Base-by-base conservation (phyloP, 2,888 invertebrate genomes). In the Dichetophora obliterata region DNA sequence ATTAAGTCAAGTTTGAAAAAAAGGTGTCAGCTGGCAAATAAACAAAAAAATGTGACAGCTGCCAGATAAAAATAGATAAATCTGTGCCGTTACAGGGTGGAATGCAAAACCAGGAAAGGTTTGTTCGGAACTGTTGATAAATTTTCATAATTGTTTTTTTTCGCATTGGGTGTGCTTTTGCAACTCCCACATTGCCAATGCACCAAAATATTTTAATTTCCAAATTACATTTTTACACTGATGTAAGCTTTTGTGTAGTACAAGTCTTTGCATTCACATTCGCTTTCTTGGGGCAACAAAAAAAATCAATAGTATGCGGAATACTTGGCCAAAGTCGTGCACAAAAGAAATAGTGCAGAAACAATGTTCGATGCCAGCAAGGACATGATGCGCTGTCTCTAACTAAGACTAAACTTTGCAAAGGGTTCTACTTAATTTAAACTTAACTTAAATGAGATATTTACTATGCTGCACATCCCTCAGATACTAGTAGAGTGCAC, bases 51-150 rank as follows among this genome's bases (percentile, higher is more conserved):
- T n/a, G n/a, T n/a, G n/a, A n/a, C n/a, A n/a, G n/a, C n/a, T n/a
- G n/a, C n/a, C n/a, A n/a, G n/a, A n/a, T n/a, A n/a, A n/a, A n/a
- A n/a, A n/a, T n/a, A n/a, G n/a, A n/a, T n/a, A n/a, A n/a, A n/a
- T n/a, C n/a, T n/a, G n/a, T n/a, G n/a, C n/a, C n/a, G n/a, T n/a
- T n/a, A n/a, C n/a, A n/a, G n/a, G n/a, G 79, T 92, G 92, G 92
- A 92, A 93, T 84, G 91, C 92, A 31, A 90, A 91, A 79, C 90
- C 92, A 3, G 91, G 91, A 69, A 91, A 92, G 87, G 89, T 89
- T 14, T 48, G 19, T 24, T 14, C 1, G 6, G 24, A 9, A 9
- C 9, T 22, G 57, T 0, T 6, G 11, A 43, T 43, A 43, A 11
- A 43, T 43, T 43, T 43, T 37, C 8, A 37, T 37, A 9, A 43